Percentiles rank a stretch among this genome's conserved stretches.
Evolutionary conservation across 2,113 vertebrate genomes (phyloP).

Genomic region (Aspiorhynchus laticeps): DNA sequence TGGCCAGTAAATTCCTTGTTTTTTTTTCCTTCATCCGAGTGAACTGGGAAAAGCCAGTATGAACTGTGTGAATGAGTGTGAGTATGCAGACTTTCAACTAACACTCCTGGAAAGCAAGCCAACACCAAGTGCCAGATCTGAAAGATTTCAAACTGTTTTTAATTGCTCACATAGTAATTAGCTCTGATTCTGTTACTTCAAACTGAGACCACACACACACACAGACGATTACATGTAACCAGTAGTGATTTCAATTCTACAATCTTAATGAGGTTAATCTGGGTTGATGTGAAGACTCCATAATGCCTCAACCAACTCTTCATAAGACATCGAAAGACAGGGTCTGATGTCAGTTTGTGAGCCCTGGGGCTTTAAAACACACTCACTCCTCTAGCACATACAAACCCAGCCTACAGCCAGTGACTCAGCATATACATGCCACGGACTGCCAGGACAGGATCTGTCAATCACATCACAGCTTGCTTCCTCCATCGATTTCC

Average conservation of each 20-base stretch:
- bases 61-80: conserved; percentile 1
- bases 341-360: neutral
- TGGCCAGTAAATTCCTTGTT: neutral
- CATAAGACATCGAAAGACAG: neutral
- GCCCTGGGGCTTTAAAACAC: conserved; percentile 20
- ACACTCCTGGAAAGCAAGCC: conserved; percentile 27
- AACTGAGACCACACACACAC: conserved; percentile 29
- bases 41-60: conserved; percentile 3
- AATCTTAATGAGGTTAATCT: conserved; percentile 3
- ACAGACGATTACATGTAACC: neutral
- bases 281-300: neutral
- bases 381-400: neutral
- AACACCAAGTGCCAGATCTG: conserved; percentile 4
- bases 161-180: conserved; percentile 42
- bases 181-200: conserved; percentile 25
- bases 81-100: neutral
- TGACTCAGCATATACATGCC: conserved; percentile 28
- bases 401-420: neutral
- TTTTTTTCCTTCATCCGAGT: neutral
- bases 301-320: neutral
- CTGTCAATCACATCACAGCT: conserved; percentile 37
- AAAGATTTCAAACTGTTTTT: conserved; percentile 23
- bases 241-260: conserved; percentile 39
- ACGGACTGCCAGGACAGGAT: neutral
- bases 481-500: conserved; percentile 59